Evolutionary conservation across 2,888 invertebrate genomes (phyloP).

Genomic region (Himalopsyche kuldschensis): DNA sequence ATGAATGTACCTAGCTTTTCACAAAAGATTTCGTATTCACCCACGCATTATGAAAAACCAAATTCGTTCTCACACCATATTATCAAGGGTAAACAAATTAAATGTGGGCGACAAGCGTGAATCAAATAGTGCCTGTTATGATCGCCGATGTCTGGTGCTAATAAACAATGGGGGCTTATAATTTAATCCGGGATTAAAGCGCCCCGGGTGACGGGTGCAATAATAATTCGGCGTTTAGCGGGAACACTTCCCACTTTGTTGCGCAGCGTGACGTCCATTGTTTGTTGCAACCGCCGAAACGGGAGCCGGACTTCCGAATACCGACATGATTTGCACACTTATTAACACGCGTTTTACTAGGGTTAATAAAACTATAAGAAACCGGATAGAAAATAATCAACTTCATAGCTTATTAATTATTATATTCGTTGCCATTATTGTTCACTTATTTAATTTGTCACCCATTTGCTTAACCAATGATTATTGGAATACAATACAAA

Average conservation of each 20-base stretch:
- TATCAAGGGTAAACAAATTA: neutral
- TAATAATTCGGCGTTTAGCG: neutral
- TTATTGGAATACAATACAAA: too few relatives aligned
- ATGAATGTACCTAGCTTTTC: too few relatives aligned
- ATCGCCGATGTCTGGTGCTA: slow-evolving; percentile 24
- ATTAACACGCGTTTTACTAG: neutral
- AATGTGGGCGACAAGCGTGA: neutral
- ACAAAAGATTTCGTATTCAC: too few relatives aligned
- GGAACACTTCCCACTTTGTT: slow-evolving; percentile 17
- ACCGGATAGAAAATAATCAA: too few relatives aligned
- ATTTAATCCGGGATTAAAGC: slow-evolving; percentile 24
- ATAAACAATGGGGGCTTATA: slow-evolving; percentile 29
- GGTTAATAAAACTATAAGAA: too few relatives aligned
- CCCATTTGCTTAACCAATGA: too few relatives aligned
- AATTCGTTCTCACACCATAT: too few relatives aligned
- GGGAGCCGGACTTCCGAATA: neutral
- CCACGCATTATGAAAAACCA: too few relatives aligned
- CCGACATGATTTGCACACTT: neutral
- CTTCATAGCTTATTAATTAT: too few relatives aligned
- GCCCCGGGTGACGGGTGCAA: neutral
- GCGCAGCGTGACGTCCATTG: neutral
- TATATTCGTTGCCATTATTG: too few relatives aligned
- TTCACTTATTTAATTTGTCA: too few relatives aligned
- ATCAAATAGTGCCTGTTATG: neutral
- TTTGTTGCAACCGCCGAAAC: neutral